phyloP scores from a whole-genome alignment of 2,888 invertebrate species.

The Amblyteles armatorius region DNA sequence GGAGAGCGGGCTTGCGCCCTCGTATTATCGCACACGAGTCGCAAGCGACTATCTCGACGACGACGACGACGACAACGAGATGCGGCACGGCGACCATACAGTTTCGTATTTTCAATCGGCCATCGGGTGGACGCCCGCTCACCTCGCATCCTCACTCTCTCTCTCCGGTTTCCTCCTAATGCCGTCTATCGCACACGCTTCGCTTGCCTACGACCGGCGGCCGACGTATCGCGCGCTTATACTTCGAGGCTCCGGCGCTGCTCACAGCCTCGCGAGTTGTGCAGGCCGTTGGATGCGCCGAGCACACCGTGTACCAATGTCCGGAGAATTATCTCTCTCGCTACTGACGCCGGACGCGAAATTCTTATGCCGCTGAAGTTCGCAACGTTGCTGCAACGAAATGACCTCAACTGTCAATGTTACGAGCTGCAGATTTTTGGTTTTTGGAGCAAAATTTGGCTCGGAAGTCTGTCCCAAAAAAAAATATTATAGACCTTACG shows the following conservation, averaged over 20 bases:
- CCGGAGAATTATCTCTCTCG: slow-evolving; percentile 41
- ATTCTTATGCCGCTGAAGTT: not conserved
- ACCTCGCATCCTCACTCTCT: slow-evolving; percentile 32
- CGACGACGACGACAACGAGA: slow-evolving; percentile 12
- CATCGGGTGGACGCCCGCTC: slow-evolving; percentile 59
- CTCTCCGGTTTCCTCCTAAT: slow-evolving; percentile 25
- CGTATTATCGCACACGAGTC: slow-evolving; percentile 51
- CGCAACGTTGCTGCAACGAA: no score
- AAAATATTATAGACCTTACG: no score
- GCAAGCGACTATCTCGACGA: slow-evolving; percentile 13
- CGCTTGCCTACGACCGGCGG: not conserved
- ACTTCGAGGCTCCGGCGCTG: not conserved
- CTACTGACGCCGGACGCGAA: slow-evolving; percentile 37
- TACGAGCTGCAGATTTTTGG: no score
- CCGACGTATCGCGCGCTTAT: slow-evolving; percentile 15
- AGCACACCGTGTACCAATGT: slow-evolving; percentile 44
- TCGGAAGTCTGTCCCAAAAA: no score
- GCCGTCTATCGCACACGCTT: slow-evolving; percentile 5
- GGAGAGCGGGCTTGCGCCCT: slow-evolving; percentile 42
- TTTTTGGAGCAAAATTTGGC: no score
- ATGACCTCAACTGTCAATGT: no score
- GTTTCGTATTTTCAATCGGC: slow-evolving; percentile 68
- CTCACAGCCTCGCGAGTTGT: slow-evolving; percentile 26
- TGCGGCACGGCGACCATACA: slow-evolving; percentile 59
- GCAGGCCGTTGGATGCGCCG: slow-evolving; percentile 46